Percentiles rank a stretch among this genome's conserved stretches.
phyloP scores from a whole-genome alignment of 2,797 vertebrate genomes.

The Emys orbicularis region DNA sequence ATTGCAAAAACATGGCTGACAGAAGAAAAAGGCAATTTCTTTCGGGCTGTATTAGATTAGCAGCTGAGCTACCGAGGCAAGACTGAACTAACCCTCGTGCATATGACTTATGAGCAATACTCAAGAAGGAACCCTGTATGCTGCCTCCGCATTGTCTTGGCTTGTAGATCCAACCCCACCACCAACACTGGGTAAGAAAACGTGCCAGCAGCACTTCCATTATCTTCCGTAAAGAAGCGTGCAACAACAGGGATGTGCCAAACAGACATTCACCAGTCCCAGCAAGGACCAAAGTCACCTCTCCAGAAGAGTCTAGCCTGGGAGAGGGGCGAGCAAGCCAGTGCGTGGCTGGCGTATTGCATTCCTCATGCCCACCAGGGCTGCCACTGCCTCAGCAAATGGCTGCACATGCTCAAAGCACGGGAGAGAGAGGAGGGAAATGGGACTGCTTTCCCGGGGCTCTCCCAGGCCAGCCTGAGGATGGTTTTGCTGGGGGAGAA shows the following conservation, averaged over 20 bases:
- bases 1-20: not conserved
- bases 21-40: not conserved
- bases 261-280: too few species aligned
- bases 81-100: not conserved
- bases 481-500: not conserved
- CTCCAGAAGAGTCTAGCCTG: not conserved
- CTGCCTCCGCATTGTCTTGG: not conserved
- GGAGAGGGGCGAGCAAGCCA: too few species aligned
- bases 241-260: too few species aligned
- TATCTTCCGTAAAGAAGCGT: too few species aligned
- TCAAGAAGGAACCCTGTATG: not conserved
- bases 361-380: not conserved
- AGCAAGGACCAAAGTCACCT: too few species aligned
- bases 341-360: too few species aligned
- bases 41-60: too few species aligned
- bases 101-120: not conserved
- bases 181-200: not conserved
- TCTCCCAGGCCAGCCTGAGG: not conserved
- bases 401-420: not conserved
- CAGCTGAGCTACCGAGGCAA: too few species aligned
- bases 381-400: not conserved
- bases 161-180: not conserved
- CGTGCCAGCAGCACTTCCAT: too few species aligned
- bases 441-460: not conserved
- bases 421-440: too few species aligned